Percentiles rank a stretch among this genome's conserved stretches.
These are phyloP conservation scores for Nymphalis polychloros DNA, from an alignment of 2,888 invertebrate species.

Conservation along the genomic window DNA sequence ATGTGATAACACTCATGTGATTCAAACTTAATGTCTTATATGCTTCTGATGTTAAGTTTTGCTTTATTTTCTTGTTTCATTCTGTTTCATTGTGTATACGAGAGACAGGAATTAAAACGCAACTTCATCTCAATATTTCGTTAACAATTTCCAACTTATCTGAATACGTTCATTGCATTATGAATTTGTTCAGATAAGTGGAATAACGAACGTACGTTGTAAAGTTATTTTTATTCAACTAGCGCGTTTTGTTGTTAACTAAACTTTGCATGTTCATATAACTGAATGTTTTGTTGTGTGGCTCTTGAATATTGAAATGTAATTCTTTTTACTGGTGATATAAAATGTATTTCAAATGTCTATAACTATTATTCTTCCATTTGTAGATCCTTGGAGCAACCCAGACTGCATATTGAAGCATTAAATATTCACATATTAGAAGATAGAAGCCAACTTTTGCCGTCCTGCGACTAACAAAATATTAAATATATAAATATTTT, in stretches of 20 bases:
- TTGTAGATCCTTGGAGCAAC: slow-evolving; percentile 48
- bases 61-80: slow-evolving; percentile 8
- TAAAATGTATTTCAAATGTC: background rate
- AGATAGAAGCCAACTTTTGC: slow-evolving; percentile 17
- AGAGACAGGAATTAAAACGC: slow-evolving; percentile 6
- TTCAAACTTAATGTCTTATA: background rate
- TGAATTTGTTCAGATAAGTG: slow-evolving; percentile 2
- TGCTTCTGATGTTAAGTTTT: background rate
- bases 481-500: background rate
- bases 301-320: slow-evolving; percentile 2
- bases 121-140: slow-evolving; percentile 26
- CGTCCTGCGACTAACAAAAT: slow-evolving; percentile 20
- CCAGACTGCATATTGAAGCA: slow-evolving; percentile 44
- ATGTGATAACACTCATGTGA: background rate
- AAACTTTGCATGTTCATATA: background rate
- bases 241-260: slow-evolving; percentile 4
- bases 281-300: slow-evolving; percentile 3
- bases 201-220: background rate
- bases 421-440: slow-evolving; percentile 26
- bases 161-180: slow-evolving; percentile 17
- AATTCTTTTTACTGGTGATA: slow-evolving; percentile 5
- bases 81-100: background rate
- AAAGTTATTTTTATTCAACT: slow-evolving; percentile 10
- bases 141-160: slow-evolving; percentile 24
- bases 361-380: slow-evolving; percentile 27